Conservation (phyloP, 1,140 invertebrate genomes). For the Bombyx mori region DNA sequence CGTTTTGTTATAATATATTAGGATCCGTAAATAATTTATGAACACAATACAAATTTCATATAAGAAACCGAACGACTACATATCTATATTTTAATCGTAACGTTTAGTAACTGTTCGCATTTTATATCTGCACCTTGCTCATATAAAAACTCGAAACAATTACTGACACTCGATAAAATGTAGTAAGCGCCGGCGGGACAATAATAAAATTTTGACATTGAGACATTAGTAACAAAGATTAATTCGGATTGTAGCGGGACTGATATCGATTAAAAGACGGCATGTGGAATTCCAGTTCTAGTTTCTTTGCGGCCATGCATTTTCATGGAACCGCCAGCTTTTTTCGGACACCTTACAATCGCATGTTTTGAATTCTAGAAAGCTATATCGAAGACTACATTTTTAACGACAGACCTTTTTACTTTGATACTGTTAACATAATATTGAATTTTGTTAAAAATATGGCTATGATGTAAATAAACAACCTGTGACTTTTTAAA, state of each 20-base stretch:
- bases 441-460: neutral
- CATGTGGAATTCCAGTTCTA: constrained; percentile 55
- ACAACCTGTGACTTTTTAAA: neutral
- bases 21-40: too few relatives aligned
- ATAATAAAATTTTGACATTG: constrained; percentile 54
- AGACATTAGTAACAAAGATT: constrained; percentile 42
- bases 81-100: constrained; percentile 48
- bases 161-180: constrained; percentile 47
- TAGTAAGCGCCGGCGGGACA: constrained; percentile 41
- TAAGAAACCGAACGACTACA: constrained; percentile 20
- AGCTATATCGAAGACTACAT: constrained; percentile 42
- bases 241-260: constrained; percentile 44
- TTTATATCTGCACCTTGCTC: constrained; percentile 65
- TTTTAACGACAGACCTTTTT: constrained; percentile 35
- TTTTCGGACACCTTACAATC: constrained; percentile 68
- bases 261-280: constrained; percentile 44
- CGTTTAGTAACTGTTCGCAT: constrained; percentile 42
- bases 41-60: constrained; percentile 3
- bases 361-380: constrained; percentile 67
- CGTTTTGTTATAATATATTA: too few relatives aligned
- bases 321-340: constrained; percentile 66
- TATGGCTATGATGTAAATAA: too few relatives aligned
- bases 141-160: constrained; percentile 67
- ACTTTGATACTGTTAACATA: constrained; percentile 1
- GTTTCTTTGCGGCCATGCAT: constrained; percentile 60